These are phyloP conservation scores for Agrotis segetum DNA, from an alignment of 2,888 invertebrate genomes.

Conservation along the genomic window DNA sequence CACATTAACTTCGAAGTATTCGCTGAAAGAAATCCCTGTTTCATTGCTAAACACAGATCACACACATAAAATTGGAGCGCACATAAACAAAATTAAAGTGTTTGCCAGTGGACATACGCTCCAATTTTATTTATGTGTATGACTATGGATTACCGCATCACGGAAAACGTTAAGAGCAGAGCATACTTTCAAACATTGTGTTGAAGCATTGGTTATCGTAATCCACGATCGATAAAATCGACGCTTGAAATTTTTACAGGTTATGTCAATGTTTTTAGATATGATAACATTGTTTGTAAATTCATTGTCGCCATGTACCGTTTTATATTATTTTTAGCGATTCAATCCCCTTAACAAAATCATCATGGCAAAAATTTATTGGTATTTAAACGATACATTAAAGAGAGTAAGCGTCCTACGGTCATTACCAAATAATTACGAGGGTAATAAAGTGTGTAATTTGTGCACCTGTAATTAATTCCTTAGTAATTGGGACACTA, in stretches of 20 bases:
- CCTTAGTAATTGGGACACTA: slow-evolving; percentile 36
- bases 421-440: slow-evolving; percentile 24
- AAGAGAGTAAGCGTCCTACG: slow-evolving; percentile 8
- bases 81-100: slow-evolving; percentile 51
- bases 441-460: slow-evolving; percentile 27
- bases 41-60: slow-evolving; percentile 39
- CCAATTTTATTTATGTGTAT: slow-evolving; percentile 48
- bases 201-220: slow-evolving; percentile 16
- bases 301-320: not conserved
- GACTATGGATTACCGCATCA: slow-evolving; percentile 44
- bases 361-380: slow-evolving; percentile 10
- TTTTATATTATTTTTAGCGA: not conserved
- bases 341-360: not conserved
- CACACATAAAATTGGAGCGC: slow-evolving; percentile 23
- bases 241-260: slow-evolving; percentile 9
- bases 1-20: slow-evolving; percentile 19
- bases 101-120: slow-evolving; percentile 50
- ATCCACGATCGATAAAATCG: slow-evolving; percentile 30
- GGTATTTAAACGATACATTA: slow-evolving; percentile 18
- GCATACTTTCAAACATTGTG: slow-evolving; percentile 19
- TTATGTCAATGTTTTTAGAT: slow-evolving; percentile 23
- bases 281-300: slow-evolving; percentile 1
- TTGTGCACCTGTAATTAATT: slow-evolving; percentile 29
- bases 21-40: slow-evolving; percentile 30
- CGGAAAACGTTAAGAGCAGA: slow-evolving; percentile 36